These are phyloP conservation scores for Ectobius pallidus DNA, from an alignment of 2,888 invertebrate species.

Conservation along the genomic window DNA sequence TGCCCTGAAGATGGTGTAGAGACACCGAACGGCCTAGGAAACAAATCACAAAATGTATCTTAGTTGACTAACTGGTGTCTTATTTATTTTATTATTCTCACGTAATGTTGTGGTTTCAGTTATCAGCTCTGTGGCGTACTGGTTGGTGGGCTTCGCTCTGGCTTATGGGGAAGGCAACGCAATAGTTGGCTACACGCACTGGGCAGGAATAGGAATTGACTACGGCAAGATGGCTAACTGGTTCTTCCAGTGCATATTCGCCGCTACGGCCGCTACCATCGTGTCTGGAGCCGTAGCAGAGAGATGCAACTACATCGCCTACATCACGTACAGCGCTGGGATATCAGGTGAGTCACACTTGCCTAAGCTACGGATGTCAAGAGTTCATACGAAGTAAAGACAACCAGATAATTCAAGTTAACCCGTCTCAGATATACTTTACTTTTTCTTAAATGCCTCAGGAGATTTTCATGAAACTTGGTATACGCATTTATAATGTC, in stretches of 20 bases:
- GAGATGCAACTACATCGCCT: constrained; percentile 60
- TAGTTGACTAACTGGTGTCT: too few species aligned
- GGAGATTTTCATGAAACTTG: too few species aligned
- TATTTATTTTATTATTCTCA: too few species aligned
- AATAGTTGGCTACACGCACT: constrained; percentile 42
- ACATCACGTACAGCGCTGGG: constrained; percentile 58
- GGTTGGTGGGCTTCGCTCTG: constrained; percentile 56
- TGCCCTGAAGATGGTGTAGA: too few species aligned
- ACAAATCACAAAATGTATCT: too few species aligned
- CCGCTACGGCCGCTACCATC: constrained; percentile 62
- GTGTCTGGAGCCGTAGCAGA: constrained; percentile 62
- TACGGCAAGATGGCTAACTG: constrained; percentile 49
- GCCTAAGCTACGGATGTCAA: background rate
- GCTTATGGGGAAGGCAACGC: constrained; percentile 53
- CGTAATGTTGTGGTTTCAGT: too few species aligned
- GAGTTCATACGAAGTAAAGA: too few species aligned
- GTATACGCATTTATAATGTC: too few species aligned
- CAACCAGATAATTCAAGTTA: too few species aligned
- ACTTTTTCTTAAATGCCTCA: too few species aligned
- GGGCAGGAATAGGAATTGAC: constrained; percentile 46
- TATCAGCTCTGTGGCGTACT: constrained; percentile 53
- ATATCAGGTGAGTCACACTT: constrained; percentile 55
- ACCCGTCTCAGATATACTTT: too few species aligned
- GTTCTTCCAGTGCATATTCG: constrained; percentile 63
- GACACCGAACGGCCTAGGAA: too few species aligned